Conservation (phyloP, 2,113 vertebrate genomes). For the Nansenia antarctica region DNA sequence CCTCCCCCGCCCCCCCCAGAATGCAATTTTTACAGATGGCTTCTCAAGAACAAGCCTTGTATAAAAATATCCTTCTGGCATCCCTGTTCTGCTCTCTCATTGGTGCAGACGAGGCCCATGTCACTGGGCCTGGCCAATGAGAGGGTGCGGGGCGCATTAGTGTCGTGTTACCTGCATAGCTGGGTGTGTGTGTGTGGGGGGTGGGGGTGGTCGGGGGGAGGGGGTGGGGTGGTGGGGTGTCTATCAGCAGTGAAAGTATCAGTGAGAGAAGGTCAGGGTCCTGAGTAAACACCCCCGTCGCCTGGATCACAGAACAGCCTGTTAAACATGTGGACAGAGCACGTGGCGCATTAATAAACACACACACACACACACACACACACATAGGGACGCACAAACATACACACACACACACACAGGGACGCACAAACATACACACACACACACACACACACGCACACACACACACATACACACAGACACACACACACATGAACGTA, state of each 20-base stretch:
- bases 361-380: conserved; percentile 7
- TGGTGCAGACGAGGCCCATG: conserved; percentile 39
- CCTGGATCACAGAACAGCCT: conserved; percentile 29
- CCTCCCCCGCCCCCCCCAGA: no score
- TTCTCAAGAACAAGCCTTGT: conserved; percentile 49
- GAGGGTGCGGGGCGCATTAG: conserved; percentile 38
- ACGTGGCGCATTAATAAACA: background rate
- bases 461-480: conserved; percentile 17
- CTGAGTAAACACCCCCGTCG: conserved; percentile 42
- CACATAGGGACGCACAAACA: conserved; percentile 11
- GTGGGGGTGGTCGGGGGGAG: conserved; percentile 71
- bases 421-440: no score
- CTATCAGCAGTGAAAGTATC: conserved; percentile 65
- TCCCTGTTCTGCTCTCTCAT: conserved; percentile 34
- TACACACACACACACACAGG: no score
- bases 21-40: conserved; percentile 41
- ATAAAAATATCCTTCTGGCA: conserved; percentile 40
- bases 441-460: background rate
- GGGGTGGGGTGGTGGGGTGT: conserved; percentile 69
- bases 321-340: conserved; percentile 22
- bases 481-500: conserved; percentile 6
- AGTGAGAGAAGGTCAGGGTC: conserved; percentile 64
- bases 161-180: conserved; percentile 66
- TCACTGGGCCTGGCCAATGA: conserved; percentile 65
- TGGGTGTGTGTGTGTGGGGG: conserved; percentile 68